Base-by-base conservation (phyloP, 2,113 vertebrate genomes). In the Oryzias celebensis region DNA sequence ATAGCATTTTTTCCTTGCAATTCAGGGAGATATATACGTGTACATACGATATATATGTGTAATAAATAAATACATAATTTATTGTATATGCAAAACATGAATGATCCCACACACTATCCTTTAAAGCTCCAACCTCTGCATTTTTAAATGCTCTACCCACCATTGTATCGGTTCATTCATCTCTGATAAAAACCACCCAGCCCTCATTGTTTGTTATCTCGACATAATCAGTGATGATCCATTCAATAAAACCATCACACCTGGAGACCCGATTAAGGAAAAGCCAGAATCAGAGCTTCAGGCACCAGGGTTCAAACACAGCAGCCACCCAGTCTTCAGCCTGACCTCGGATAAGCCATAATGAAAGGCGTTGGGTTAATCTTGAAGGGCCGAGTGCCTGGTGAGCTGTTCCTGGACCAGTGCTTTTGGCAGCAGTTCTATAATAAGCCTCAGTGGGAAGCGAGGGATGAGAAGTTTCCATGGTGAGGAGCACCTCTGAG, bases 391-490 rank as follows among this genome's bases (percentile, higher is more conserved):
- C 0, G 7, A 58, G 43, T 51, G 74, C 67, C 71, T 41, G 73
- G 65, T 74, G 70, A 83, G 76, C 78, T 77, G 84, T 85, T 84
- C 74, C 67, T 12, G 68, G 85, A 74, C 73, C 80, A 68, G 75
- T 1, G 73, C 81, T 58, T 0, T 51, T 16, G 58, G 78, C 62
- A 2, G n/a, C 13, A 58, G 51, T 57, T 75, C 60, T 62, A 57
- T 85, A 83, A 87, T 85, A 80, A 87, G 78, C 44, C 55, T 7
- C 71, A 18, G 42, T 62, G 80, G 83, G 87, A 85, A 63, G 58
- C 26, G 22, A 61, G 68, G 23, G 65, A 80, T 59, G 66, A 85
- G 66, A 67, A 41, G 84, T 75, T 78, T 82, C 81, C 73, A 72
- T 58, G 65, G 70, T 50, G 62, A 83, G 82, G 56, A 45, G 66